Evolutionary conservation across 2,888 invertebrate genomes (phyloP).

Genomic region (Diplolepis rosae): DNA sequence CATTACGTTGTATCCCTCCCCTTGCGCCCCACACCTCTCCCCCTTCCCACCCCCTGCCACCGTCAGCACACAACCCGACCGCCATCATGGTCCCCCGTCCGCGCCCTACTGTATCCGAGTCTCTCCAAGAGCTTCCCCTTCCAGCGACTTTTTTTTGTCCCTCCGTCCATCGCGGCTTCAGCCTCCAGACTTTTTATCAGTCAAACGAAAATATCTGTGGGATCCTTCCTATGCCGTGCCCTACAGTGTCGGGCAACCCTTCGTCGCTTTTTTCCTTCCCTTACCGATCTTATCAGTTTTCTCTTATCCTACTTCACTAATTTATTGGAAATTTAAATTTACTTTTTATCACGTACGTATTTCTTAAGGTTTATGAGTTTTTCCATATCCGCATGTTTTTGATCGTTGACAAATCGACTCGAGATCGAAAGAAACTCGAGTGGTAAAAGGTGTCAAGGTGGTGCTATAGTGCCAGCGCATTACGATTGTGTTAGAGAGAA

Average conservation of each 20-base stretch:
- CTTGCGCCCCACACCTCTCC: constrained; percentile 41
- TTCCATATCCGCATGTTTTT: background rate
- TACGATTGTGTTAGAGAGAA: background rate
- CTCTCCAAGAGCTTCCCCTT: constrained; percentile 52
- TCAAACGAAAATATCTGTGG: constrained; percentile 62
- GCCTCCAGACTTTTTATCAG: constrained; percentile 64
- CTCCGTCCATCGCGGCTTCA: constrained; percentile 57
- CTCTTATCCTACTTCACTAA: background rate
- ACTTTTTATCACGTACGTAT: background rate
- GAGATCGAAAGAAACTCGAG: background rate
- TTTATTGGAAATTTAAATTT: background rate
- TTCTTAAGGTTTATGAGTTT: background rate
- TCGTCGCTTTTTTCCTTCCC: background rate
- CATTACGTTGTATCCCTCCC: constrained; percentile 44
- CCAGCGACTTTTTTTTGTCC: constrained; percentile 55
- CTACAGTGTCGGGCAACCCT: background rate
- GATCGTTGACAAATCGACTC: background rate
- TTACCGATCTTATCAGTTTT: background rate
- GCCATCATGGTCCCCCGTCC: constrained; percentile 41
- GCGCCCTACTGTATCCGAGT: constrained; percentile 36
- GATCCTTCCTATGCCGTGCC: constrained; percentile 48
- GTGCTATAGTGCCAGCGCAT: background rate
- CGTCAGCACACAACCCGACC: constrained; percentile 31
- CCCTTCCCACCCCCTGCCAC: constrained; percentile 26
- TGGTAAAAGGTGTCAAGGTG: too few species aligned